Evolutionary conservation across 2,113 vertebrate species (phyloP), one percentile per base, ranked within the genome.

Genomic region (Eolophus roseicapilla): DNA sequence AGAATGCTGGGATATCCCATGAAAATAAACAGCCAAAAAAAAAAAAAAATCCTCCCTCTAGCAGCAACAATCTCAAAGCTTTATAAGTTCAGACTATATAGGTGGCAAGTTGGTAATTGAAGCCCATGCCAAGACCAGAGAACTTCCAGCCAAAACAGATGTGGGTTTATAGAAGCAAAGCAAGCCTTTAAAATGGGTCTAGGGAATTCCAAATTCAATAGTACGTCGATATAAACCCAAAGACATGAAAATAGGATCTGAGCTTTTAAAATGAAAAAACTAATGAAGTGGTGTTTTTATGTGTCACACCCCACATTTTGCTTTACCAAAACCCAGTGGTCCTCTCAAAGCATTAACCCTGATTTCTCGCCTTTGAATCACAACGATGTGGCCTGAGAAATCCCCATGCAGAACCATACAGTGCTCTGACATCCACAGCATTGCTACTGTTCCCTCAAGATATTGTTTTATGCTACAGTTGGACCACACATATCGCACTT

Each of bases 91-190:
- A 53, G 69, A 29, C 29, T 77, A 23, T 65, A 75, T 28, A 86
- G 95, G 82, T 82, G 92, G 86, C 52, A 82, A 78, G 33, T 4
- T 93, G 94, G 88, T 82, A 64, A 70, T 4, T 33, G 43, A 93
- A 92, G 14, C 62, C 76, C 33, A 76, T 52, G 78, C 83, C 96
- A 94, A 85, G 90, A 62, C 35, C 75, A 57, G 75, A 43, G 70
- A 77, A 82, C 17, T 65, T 60, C 69, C 85, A 91, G 79, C 73
- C 90, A 60, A 55, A 94, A 25, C 85, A 96, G 86, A 87, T 95
- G 79, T 69, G 82, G 19, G 17, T 88, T 94, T 90, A 67, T 84
- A 67, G 76, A 84, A 62, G 96, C 74, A 67, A 86, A 93, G 52
- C 31, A 82, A 92, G 24, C 41, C 35, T 88, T 70, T 80, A 53